Base-by-base conservation (phyloP, 2,888 invertebrate genomes). In the Scaptomyza cyrtandrae region DNA sequence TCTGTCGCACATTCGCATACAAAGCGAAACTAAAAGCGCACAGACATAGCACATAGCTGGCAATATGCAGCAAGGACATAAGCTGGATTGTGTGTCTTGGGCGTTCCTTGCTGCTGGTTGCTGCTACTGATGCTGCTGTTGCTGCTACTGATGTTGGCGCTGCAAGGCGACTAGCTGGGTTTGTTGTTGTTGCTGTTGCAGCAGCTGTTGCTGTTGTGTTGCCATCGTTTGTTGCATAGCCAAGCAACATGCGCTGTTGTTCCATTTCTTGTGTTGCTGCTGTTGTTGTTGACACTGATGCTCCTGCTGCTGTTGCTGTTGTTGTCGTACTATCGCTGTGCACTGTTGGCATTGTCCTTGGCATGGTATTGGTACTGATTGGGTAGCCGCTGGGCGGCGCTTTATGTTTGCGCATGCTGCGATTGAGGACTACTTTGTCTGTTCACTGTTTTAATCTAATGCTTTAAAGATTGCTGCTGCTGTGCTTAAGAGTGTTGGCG, bases 41-140 rank as follows among this genome's bases (percentile, higher is more conserved):
- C 75, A 92, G 84, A 84, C 92, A 92, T 75, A 92, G 85, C 82
- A 91, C 87, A 79, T 91, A 92, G 81, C 91, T 86, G 76, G 90
- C 85, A 66, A 92, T 80, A 78, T 91, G 91, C 78, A 91, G 79
- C 82, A 91, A 82, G 71, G 92, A 90, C 73, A 89, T 81, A 49
- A 88, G 64, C 56, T 81, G 82, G n/a, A 86, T 59, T 55, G 56
- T 65, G 54, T 68, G 78, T 31, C 72, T 81, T 60, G 74, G 73
- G 54, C 75, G 67, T 43, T 81, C 71, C 75, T 84, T 85, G 75
- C 71, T 43, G 43, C 33, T 57, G 59, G 63, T 52, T 72, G 71
- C 56, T 63, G 59, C 43, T 56, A 60, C 19, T 66, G 61, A 14
- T 78, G 74, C 35, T 43, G 39, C 48, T 60, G 77, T 68, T 73